A percentile compares a stretch with the other conserved stretches of the same genome.
Evolutionary conservation across 2,113 vertebrate species (phyloP).

Genomic region (Diglossa brunneiventris): DNA sequence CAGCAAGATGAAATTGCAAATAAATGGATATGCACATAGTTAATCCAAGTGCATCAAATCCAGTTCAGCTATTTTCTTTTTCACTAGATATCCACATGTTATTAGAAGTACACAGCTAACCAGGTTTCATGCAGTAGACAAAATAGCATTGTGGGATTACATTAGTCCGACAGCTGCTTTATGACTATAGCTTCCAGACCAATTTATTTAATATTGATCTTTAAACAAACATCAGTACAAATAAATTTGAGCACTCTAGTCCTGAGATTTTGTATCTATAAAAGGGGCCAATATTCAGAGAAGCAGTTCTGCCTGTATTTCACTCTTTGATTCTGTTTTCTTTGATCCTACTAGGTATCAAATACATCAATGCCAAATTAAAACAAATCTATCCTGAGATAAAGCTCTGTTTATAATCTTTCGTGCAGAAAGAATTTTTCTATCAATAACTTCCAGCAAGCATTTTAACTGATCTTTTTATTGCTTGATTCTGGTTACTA

Average conservation of each 20-base stretch:
- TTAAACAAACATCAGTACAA: constrained; percentile 90
- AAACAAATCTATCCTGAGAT: constrained; percentile 83
- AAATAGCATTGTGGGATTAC: constrained; percentile 88
- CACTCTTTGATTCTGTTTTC: constrained; percentile 80
- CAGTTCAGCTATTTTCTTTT: constrained; percentile 79
- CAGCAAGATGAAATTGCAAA: background rate
- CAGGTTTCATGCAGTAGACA: constrained; percentile 84
- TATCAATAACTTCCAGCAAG: constrained; percentile 81
- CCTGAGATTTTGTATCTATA: constrained; percentile 79
- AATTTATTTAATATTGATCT: constrained; percentile 92
- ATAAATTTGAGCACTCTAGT: constrained; percentile 83
- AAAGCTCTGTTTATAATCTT: constrained; percentile 79
- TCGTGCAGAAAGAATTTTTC: constrained; percentile 77
- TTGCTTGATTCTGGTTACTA: constrained; percentile 68
- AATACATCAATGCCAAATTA: constrained; percentile 85
- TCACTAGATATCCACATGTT: constrained; percentile 73
- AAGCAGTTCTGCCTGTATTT: constrained; percentile 75
- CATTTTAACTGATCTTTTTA: constrained; percentile 75
- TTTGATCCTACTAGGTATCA: constrained; percentile 84
- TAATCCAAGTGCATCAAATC: constrained; percentile 71
- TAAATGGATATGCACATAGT: background rate
- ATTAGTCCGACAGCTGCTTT: constrained; percentile 87
- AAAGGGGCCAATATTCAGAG: constrained; percentile 79
- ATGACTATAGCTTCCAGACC: constrained; percentile 87
- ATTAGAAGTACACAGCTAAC: constrained; percentile 83